These are phyloP conservation scores for Ochropleura plecta DNA, from an alignment of 2,888 invertebrate genomes.

Conservation along the genomic window DNA sequence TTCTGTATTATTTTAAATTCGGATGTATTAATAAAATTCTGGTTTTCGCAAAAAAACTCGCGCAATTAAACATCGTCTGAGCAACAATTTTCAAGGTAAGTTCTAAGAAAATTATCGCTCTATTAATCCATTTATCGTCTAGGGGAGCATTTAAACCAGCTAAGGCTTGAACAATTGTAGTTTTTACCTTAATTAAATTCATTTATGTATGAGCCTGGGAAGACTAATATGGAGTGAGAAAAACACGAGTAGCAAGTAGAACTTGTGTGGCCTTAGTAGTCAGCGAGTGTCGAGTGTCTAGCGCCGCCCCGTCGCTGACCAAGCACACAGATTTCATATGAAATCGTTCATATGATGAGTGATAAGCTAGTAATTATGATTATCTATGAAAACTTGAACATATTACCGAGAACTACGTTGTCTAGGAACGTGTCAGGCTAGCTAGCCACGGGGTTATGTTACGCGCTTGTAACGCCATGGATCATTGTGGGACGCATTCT, in stretches of 20 bases:
- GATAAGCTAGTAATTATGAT: conserved; percentile 76
- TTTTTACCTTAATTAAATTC: conserved; percentile 75
- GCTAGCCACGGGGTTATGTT: conserved; percentile 56
- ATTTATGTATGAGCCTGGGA: conserved; percentile 70
- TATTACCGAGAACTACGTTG: conserved; percentile 72
- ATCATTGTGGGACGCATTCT: conserved; percentile 27
- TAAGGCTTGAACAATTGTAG: conserved; percentile 64
- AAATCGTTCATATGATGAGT: conserved; percentile 81
- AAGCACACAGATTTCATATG: conserved; percentile 79
- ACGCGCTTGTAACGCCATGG: conserved; percentile 35
- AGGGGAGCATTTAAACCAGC: conserved; percentile 53
- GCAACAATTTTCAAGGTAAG: conserved; percentile 49
- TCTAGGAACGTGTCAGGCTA: conserved; percentile 65
- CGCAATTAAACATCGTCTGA: conserved; percentile 40
- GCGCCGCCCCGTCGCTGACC: conserved; percentile 80
- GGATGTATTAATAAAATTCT: conserved; percentile 49
- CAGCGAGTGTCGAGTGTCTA: conserved; percentile 81
- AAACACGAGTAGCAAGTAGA: conserved; percentile 73
- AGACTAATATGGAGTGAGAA: conserved; percentile 76
- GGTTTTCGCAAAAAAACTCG: conserved; percentile 41
- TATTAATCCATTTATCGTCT: conserved; percentile 65
- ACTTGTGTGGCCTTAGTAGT: conserved; percentile 80
- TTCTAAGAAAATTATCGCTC: conserved; percentile 63
- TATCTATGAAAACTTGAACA: conserved; percentile 76
- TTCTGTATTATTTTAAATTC: conserved; percentile 34